Base-by-base conservation (phyloP, 2,888 invertebrate species). In the Dicyrtomina minuta region DNA sequence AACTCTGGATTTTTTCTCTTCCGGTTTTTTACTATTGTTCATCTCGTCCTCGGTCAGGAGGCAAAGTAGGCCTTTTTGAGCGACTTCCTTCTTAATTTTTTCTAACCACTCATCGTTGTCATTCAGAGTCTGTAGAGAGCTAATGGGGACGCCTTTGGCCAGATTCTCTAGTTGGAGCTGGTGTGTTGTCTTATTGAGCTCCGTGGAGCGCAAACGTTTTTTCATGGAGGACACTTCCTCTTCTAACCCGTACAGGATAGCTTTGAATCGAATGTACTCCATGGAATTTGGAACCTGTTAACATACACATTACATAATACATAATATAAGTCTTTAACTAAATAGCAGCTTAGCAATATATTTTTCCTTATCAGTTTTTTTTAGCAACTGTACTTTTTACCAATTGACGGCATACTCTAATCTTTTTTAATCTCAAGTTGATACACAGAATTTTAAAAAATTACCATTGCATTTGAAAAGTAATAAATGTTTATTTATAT, bases 261-360 rank as follows among this genome's bases (percentile, higher is more conserved):
- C 82, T 75, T 87, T 86, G 0, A 85, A 81, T 43, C 81, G 80
- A 0, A 88, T 85, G 44, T 87, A 88, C 0, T 87, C 86, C 82
- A 87, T 83, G 1, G 87, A 80, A 69, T 86, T 85, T 0, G 88
- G 88, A 0, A 86, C 74, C 80, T 81, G 44, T 64, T n/a, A 60
- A 24, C 33, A 39, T 22, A 41, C 22, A 22, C 13, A 69, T 72
- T 22, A 55, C 5, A 22, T 15, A 15, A 51, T 51, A 13, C 8
- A n/a, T 51, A 51, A 20, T 20, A 8, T 51, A 13, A 51, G 8
- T 51, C 17, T 13, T 51, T 51, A 51, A 51, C 8, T 15, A n/a
- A n/a, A n/a, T n/a, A n/a, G n/a, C n/a, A n/a, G n/a, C n/a, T n/a
- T n/a, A n/a, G n/a, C n/a, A n/a, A n/a, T n/a, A n/a, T n/a, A n/a